phyloP scores from a whole-genome alignment of 2,888 invertebrate species.

The Stenodema calcarata region DNA sequence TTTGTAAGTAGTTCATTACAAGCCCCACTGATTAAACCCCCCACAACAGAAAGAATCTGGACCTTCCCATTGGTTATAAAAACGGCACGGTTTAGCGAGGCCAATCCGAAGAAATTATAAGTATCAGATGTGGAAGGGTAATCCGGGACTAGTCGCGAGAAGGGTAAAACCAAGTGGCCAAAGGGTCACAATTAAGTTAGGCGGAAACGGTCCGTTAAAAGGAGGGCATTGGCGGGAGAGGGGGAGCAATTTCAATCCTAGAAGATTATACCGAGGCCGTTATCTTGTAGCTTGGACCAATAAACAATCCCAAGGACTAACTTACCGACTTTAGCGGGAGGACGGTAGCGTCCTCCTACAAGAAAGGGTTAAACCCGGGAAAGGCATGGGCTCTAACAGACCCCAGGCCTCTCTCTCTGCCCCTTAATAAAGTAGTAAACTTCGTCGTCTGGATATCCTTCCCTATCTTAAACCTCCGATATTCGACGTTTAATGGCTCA shows the following conservation, averaged over 20 bases:
- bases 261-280: slow-evolving; percentile 26
- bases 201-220: not conserved
- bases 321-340: not conserved
- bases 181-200: slow-evolving; percentile 32
- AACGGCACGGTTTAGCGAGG: not conserved
- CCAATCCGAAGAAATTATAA: slow-evolving; percentile 18
- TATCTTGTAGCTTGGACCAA: slow-evolving; percentile 28
- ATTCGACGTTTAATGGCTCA: not conserved
- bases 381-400: not conserved
- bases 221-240: not conserved
- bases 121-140: slow-evolving; percentile 27
- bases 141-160: slow-evolving; percentile 8
- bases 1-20: too few species aligned
- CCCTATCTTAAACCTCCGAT: not conserved
- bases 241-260: slow-evolving; percentile 33
- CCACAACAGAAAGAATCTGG: not conserved
- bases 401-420: not conserved
- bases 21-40: not conserved
- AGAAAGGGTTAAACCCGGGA: slow-evolving; percentile 3
- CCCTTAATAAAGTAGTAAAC: slow-evolving; percentile 21
- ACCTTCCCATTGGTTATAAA: not conserved
- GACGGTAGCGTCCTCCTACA: not conserved
- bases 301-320: slow-evolving; percentile 34
- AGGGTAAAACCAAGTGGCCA: not conserved
- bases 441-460: not conserved